These are phyloP conservation scores for Cantharis flavilabris DNA, from an alignment of 2,888 invertebrate genomes.

Conservation along the genomic window DNA sequence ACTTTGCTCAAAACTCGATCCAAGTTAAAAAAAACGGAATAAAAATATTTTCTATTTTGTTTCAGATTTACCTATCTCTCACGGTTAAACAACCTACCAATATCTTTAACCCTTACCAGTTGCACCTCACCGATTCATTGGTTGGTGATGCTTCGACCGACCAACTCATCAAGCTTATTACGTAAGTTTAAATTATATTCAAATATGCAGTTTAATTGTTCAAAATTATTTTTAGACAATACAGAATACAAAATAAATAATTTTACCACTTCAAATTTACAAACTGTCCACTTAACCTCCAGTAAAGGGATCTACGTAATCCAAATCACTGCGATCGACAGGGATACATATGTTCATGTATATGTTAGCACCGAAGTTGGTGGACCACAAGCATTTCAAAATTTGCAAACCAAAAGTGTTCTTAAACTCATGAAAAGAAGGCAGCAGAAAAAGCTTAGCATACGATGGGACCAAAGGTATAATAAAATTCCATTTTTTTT, in stretches of 20 bases:
- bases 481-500: neutral
- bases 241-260: conserved; percentile 6
- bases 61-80: conserved; percentile 31
- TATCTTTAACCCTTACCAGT: conserved; percentile 39
- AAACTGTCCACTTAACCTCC: conserved; percentile 34
- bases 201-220: neutral
- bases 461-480: conserved; percentile 53
- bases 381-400: conserved; percentile 48
- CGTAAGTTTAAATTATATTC: conserved; percentile 6
- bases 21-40: neutral
- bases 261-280: conserved; percentile 29
- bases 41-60: conserved; percentile 1
- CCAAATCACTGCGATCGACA: conserved; percentile 37
- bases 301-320: conserved; percentile 36
- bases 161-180: conserved; percentile 13
- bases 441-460: conserved; percentile 44
- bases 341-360: conserved; percentile 46
- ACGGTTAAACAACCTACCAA: conserved; percentile 27
- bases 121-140: conserved; percentile 42
- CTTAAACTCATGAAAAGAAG: conserved; percentile 45
- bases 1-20: neutral
- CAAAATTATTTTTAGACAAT: neutral
- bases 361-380: conserved; percentile 51
- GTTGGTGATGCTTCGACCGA: conserved; percentile 33
- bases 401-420: conserved; percentile 35